Evolutionary conservation across 2,888 invertebrate species (phyloP), one percentile per base, ranked within the genome.

Genomic region (Hemaris fuciformis): DNA sequence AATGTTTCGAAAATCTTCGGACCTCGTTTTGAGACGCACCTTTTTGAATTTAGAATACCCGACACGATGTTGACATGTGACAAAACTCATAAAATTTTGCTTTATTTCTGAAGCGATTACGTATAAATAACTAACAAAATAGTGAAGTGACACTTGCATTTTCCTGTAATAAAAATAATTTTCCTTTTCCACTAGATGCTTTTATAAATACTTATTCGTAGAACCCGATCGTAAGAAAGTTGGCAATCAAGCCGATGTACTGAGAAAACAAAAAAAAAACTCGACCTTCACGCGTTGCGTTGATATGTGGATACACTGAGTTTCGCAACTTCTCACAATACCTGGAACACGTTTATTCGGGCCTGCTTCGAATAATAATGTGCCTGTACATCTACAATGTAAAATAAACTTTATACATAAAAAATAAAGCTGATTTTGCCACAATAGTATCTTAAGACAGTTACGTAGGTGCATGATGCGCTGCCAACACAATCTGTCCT

Each of bases 281-380:
- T 15, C 43, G 25, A 20, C 27, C 43, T 27, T 59, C 45, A 25
- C 38, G 42, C 41, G n/a, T n/a, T n/a, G 10, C 18, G 31, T 34
- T 43, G 27, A 27, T 43, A 27, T 25, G 25, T 20, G 27, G 59
- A 43, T 59, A 45, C 31, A 22, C 22, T 0, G 38, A 34, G 27
- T 59, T 59, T 59, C 45, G 53, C 53, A 53, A 53, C 45, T 46
- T 46, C 79, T 73, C 76, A 74, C 72, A 78, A 76, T 84, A 82
- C 85, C 75, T 79, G 80, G 85, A 83, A 84, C 72, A 66, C 77
- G 76, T 83, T 76, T 78, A 80, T 72, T 73, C 74, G 65, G 67
- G 80, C 82, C 73, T 70, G 75, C 62, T 65, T 69, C 73, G 86
- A 85, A 84, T 81, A 84, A 76, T 72, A 67, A 67, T 67, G 65